A percentile compares a stretch with the other conserved stretches of the same genome.
These are phyloP conservation scores for Dascillus cervinus DNA, from an alignment of 2,888 invertebrate genomes.

Conservation along the genomic window DNA sequence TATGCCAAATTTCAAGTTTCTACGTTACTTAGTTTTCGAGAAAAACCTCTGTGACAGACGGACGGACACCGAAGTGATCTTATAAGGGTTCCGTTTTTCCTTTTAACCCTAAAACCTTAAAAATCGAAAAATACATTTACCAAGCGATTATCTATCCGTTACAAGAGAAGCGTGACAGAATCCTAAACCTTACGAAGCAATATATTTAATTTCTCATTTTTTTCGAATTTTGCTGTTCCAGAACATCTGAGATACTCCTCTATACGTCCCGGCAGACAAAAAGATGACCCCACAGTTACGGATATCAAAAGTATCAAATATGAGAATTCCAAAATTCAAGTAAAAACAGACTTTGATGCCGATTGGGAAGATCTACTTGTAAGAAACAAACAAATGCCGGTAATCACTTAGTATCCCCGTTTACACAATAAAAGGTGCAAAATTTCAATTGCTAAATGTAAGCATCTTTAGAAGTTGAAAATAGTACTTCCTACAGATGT, in stretches of 20 bases:
- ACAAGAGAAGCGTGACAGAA: conserved; percentile 14
- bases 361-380: conserved; percentile 1
- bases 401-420: not conserved
- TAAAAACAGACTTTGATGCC: not conserved
- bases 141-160: conserved; percentile 17
- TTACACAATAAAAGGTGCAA: not conserved
- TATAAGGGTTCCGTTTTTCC: no score
- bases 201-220: conserved; percentile 15
- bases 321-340: conserved; percentile 1
- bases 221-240: conserved; percentile 4
- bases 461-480: conserved; percentile 1
- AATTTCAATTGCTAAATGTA: not conserved
- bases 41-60: no score
- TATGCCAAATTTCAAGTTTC: no score
- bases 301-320: conserved; percentile 2
- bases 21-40: no score
- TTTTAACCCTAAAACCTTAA: no score
- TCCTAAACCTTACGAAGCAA: conserved; percentile 15
- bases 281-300: conserved; percentile 6
- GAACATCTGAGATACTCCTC: conserved; percentile 2
- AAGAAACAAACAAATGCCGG: conserved; percentile 1
- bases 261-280: conserved; percentile 7
- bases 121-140: conserved; percentile 12
- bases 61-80: no score
- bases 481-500: not conserved